Conservation (phyloP, 2,888 invertebrate genomes). For the Tachina grossa region DNA sequence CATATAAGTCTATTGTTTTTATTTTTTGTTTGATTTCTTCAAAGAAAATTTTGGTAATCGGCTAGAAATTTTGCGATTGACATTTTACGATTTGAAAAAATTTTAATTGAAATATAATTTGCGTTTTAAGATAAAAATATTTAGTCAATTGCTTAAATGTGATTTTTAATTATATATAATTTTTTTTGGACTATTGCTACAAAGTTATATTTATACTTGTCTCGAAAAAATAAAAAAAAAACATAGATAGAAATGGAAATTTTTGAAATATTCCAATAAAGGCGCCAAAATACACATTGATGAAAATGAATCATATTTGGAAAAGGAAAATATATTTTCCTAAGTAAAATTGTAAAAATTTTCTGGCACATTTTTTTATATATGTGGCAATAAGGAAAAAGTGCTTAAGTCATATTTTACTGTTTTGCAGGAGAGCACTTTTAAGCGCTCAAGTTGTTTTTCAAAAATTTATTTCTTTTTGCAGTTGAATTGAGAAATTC, state of each 20-base stretch:
- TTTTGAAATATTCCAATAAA: background rate
- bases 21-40: background rate
- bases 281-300: background rate
- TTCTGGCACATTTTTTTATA: no score
- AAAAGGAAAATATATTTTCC: no score
- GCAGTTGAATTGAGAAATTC: no score
- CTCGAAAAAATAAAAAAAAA: background rate
- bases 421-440: no score
- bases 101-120: constrained; percentile 35
- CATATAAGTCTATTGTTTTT: background rate
- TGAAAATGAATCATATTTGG: no score
- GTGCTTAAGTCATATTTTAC: no score
- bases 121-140: background rate
- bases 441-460: no score
- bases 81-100: constrained; percentile 20
- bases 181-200: background rate
- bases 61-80: constrained; percentile 19
- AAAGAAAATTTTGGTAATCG: background rate
- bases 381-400: no score
- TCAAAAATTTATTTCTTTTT: no score
- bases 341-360: no score
- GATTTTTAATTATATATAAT: background rate
- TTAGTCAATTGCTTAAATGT: background rate
- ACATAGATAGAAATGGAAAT: background rate
- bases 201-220: background rate